Base-by-base conservation (phyloP, 1,140 invertebrate genomes). In the Neodiprion lecontei region DNA sequence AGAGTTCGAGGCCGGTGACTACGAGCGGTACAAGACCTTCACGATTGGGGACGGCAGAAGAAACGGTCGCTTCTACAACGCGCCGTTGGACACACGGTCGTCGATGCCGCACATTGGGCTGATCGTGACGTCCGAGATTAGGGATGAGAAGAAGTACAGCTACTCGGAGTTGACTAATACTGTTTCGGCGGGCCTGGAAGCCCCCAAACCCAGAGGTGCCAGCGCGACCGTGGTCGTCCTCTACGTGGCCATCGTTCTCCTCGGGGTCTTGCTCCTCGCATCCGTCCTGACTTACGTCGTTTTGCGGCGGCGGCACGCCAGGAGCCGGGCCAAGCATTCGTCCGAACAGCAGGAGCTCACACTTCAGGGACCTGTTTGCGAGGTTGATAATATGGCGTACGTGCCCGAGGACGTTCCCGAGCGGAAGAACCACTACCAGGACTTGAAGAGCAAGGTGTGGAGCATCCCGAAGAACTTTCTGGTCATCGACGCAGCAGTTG, bases 1-100 rank as follows among this genome's bases (percentile, higher is more conserved):
- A 1, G 93, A 96, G 85, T 88, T 97, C 73, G 89, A 90, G 68
- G 89, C 89, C 14, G 84, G 89, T 7, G 79, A 88, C 72, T 88
- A 89, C 79, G 81, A 91, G 76, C 89, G 82, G 86, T 84, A 92
- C 88, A 75, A 89, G 88, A 75, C 81, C 88, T 97, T 97, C 88
- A 88, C 91, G 7, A 91, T 98, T 67, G 96, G 96, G 12, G 93
- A 97, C 88, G 91, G 91, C 23, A 89, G 88, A 71, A 91, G 88
- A 8, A 95, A 96, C 82, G 93, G 94, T 75, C 91, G 91, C 0
- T 97, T 92, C 83, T 93, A 91, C 73, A 98, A 98, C 89, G 92
- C 92, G 11, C 95, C 95, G 1, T 84, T 97, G 23, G 88, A 92
- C 66, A 82, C 90, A 61, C 88, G 91, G 17, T 87, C 83, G 40